These are phyloP conservation scores for Trachelipus rathkii DNA, from an alignment of 1,140 invertebrate genomes.

Conservation along the genomic window DNA sequence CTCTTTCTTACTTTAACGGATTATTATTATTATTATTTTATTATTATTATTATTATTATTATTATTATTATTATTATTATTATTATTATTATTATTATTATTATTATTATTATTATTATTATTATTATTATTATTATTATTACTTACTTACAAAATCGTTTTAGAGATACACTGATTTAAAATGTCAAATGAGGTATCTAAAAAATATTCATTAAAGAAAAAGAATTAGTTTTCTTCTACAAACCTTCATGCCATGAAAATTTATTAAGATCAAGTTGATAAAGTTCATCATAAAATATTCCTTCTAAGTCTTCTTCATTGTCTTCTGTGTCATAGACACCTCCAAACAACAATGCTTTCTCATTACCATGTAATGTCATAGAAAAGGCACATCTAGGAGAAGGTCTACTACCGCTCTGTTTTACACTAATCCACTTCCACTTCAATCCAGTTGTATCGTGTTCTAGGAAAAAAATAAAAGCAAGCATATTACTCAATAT, in stretches of 20 bases:
- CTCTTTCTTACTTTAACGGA: too few relatives aligned
- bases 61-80: too few relatives aligned
- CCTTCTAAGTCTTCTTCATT: constrained; percentile 73
- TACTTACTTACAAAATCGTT: constrained; percentile 33
- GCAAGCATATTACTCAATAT: too few relatives aligned
- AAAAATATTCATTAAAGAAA: too few relatives aligned
- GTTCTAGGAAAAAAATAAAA: constrained; percentile 50
- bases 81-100: too few relatives aligned
- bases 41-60: too few relatives aligned
- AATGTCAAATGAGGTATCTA: too few relatives aligned
- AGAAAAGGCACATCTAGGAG: constrained; percentile 65
- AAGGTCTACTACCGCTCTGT: constrained; percentile 61
- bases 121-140: too few relatives aligned
- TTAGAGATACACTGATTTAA: not conserved
- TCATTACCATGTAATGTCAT: constrained; percentile 54
- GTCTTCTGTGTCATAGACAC: constrained; percentile 66
- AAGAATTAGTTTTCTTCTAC: too few relatives aligned
- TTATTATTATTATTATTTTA: too few relatives aligned
- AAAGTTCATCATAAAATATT: constrained; percentile 77
- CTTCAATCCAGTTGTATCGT: constrained; percentile 60
- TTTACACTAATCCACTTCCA: constrained; percentile 74
- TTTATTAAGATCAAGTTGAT: constrained; percentile 69
- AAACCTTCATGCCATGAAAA: constrained; percentile 51
- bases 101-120: too few relatives aligned
- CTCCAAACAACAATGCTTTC: constrained; percentile 69